These are phyloP conservation scores for Drosophila multiciliata DNA, from an alignment of 2,888 invertebrate species.

Conservation along the genomic window DNA sequence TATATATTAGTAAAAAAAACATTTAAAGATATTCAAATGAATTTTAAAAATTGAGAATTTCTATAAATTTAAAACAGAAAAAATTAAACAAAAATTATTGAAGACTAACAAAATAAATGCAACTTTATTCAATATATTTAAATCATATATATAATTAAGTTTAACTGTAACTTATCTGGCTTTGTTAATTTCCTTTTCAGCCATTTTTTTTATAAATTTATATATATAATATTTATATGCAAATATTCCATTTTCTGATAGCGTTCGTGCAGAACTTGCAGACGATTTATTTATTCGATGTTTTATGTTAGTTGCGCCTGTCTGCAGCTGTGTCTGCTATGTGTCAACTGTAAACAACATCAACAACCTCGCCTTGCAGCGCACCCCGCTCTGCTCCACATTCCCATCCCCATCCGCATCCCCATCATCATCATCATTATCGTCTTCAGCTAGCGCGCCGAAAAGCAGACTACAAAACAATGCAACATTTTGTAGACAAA, in stretches of 20 bases:
- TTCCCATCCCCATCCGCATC: background rate
- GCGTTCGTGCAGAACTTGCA: slow-evolving; percentile 43
- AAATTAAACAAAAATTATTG: background rate
- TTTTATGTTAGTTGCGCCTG: slow-evolving; percentile 45
- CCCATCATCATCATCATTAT: slow-evolving; percentile 40
- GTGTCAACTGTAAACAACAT: slow-evolving; percentile 79
- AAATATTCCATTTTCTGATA: slow-evolving; percentile 54
- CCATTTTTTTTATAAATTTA: background rate
- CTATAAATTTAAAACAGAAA: background rate
- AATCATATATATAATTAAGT: too few species aligned
- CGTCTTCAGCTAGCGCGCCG: slow-evolving; percentile 28
- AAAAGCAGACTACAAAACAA: slow-evolving; percentile 63
- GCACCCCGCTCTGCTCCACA: slow-evolving; percentile 16
- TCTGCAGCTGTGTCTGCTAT: slow-evolving; percentile 74
- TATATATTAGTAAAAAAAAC: too few species aligned
- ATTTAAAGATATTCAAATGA: background rate
- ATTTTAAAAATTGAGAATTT: background rate
- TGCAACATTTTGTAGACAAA: slow-evolving; percentile 62
- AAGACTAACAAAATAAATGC: background rate
- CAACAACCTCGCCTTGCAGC: slow-evolving; percentile 35
- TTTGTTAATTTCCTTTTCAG: background rate
- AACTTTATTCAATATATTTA: background rate
- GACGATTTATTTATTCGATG: slow-evolving; percentile 57
- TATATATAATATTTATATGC: slow-evolving; percentile 1
- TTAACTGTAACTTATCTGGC: background rate